These are phyloP conservation scores for Gallinago paraguaiae DNA, from an alignment of 2,113 vertebrate species.

Conservation along the genomic window DNA sequence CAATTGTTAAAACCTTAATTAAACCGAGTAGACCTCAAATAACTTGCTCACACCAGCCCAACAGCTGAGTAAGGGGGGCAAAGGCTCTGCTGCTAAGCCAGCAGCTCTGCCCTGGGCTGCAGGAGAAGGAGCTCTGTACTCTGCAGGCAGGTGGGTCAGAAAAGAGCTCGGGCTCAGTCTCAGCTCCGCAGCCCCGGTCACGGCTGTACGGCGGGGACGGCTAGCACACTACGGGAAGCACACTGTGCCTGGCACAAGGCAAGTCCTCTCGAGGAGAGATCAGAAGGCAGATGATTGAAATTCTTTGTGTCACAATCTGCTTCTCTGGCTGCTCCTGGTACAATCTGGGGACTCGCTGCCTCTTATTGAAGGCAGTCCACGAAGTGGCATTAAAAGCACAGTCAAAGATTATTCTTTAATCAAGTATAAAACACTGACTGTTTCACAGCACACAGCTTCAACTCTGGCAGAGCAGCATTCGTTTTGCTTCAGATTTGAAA, in stretches of 20 bases:
- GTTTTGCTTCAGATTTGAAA: neutral
- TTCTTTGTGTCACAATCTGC: neutral
- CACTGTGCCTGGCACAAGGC: neutral
- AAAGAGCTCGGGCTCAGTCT: neutral
- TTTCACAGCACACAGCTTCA: neutral
- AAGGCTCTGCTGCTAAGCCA: neutral
- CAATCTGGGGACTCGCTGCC: neutral
- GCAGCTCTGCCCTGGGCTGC: neutral
- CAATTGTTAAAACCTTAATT: neutral
- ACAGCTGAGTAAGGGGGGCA: neutral
- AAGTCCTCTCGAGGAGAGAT: neutral
- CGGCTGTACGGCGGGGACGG: neutral
- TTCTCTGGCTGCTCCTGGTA: slow-evolving; percentile 35
- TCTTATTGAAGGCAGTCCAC: neutral
- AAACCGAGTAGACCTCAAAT: neutral
- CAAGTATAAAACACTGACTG: neutral
- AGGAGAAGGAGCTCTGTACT: neutral
- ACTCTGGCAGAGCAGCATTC: neutral
- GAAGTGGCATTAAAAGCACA: neutral
- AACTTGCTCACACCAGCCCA: neutral
- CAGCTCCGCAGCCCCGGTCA: neutral
- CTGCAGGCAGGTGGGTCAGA: neutral
- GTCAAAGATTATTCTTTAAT: neutral
- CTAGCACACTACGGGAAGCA: neutral
- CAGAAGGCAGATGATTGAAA: neutral